Evolutionary conservation across 2,797 vertebrate genomes (phyloP).

Genomic region (Rhadinocentrus ornatus): DNA sequence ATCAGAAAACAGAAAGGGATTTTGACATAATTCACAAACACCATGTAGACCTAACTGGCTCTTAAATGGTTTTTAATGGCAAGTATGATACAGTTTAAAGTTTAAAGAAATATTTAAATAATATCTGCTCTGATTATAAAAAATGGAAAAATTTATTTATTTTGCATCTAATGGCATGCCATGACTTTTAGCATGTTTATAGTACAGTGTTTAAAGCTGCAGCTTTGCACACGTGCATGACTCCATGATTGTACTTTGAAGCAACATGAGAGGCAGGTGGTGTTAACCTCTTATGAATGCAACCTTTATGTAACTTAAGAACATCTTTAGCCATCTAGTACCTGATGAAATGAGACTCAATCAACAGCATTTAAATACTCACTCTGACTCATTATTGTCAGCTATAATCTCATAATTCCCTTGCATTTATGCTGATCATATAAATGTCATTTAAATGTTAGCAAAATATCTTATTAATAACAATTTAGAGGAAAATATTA

Average conservation of each 20-base stretch:
- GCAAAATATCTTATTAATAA: background rate
- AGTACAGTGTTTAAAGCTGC: background rate
- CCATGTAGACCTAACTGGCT: background rate
- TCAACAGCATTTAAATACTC: background rate
- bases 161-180: background rate
- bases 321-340: background rate
- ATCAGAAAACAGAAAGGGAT: background rate
- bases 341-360: background rate
- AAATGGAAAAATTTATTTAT: background rate
- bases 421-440: background rate
- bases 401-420: background rate
- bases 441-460: background rate
- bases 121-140: background rate
- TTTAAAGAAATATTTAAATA: background rate
- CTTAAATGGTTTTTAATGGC: background rate
- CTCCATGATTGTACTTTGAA: constrained; percentile 2
- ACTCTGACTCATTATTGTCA: background rate
- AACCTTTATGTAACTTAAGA: constrained; percentile 4
- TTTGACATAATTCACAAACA: background rate
- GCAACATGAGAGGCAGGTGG: background rate
- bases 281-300: background rate
- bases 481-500: constrained; percentile 17
- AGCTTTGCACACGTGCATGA: background rate
- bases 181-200: constrained; percentile 4
- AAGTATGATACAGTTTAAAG: background rate